phyloP scores from a whole-genome alignment of 2,888 invertebrate species.

The Slavum lentiscoides region DNA sequence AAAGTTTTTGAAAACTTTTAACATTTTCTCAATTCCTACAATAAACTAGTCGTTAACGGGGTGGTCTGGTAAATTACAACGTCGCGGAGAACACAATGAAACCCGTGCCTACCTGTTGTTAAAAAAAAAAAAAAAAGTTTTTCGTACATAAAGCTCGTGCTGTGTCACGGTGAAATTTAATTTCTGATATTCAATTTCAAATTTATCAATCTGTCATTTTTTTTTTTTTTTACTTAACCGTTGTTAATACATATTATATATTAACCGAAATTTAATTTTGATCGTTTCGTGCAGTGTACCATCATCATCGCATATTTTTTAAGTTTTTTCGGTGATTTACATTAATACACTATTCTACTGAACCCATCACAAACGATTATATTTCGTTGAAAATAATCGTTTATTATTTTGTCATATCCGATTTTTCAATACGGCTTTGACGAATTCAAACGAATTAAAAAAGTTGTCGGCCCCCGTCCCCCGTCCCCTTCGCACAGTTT shows the following conservation, averaged over 20 bases:
- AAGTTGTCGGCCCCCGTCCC: conserved; percentile 27
- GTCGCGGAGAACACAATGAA: not conserved
- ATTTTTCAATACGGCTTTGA: conserved; percentile 11
- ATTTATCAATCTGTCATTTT: not conserved
- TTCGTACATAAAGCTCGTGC: not conserved
- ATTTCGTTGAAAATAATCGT: not conserved
- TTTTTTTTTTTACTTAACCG: no score
- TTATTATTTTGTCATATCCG: not conserved
- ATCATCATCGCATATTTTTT: no score
- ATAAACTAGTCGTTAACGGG: conserved; percentile 14
- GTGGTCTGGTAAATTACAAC: conserved; percentile 24
- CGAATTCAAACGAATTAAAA: conserved; percentile 32
- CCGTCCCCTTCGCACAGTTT: not conserved
- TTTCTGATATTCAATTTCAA: conserved; percentile 16
- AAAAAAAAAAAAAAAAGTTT: conserved; percentile 19
- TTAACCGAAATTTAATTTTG: not conserved
- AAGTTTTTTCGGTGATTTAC: no score
- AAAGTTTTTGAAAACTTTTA: conserved; percentile 27
- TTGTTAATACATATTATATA: not conserved
- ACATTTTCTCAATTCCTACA: not conserved
- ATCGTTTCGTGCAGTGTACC: no score
- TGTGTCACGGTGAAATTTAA: not conserved
- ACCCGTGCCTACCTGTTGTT: conserved; percentile 5
- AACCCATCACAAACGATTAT: no score
- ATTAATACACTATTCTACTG: no score